Base-by-base conservation (phyloP, 2,888 invertebrate species). In the Notodonta ziczac region DNA sequence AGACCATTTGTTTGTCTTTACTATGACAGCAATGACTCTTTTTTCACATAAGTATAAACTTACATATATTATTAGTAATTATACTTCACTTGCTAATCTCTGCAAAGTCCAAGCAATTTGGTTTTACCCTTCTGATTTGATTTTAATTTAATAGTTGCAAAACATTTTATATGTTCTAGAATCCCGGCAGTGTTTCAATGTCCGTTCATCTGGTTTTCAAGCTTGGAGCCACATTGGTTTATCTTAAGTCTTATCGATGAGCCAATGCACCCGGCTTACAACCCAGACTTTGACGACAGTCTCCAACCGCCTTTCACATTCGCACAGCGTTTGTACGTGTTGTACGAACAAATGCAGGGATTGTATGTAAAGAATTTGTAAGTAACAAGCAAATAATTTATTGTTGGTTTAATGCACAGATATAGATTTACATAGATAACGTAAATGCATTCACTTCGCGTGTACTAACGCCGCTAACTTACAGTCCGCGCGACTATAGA, bases 161-260 rank as follows among this genome's bases (percentile, higher is more conserved):
- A 51, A 51, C 0, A 0, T 32, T 6, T 51, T 16, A 10, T 24
- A 35, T 35, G 42, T 76, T 71, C 5, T 61, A 78, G 80, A 39
- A 62, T 81, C 9, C 63, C 75, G 12, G 69, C 67, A 8, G 64
- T 78, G 0, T 80, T 68, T 57, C 60, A 73, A 14, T 74, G 78
- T 40, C 80, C 78, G 0, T 66, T 67, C 6, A 74, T 82, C 24
- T 78, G 78, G 78, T 58, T 71, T 5, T 71, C 72, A 0, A 65
- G 76, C 2, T 56, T 67, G 24, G 69, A 72, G n/a, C 65, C 70
- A 0, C 67, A 73, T 46, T 73, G 69, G 72, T 53, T 66, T 44
- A 57, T 73, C 0, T 46, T 67, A 9, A 57, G 61, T 10, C 42
- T 76, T 9, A 62, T 77, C 0, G 76, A 79, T 57, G 76, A 74